phyloP scores from a whole-genome alignment of 1,140 invertebrate genomes.

The Drosophila punjabiensis region DNA sequence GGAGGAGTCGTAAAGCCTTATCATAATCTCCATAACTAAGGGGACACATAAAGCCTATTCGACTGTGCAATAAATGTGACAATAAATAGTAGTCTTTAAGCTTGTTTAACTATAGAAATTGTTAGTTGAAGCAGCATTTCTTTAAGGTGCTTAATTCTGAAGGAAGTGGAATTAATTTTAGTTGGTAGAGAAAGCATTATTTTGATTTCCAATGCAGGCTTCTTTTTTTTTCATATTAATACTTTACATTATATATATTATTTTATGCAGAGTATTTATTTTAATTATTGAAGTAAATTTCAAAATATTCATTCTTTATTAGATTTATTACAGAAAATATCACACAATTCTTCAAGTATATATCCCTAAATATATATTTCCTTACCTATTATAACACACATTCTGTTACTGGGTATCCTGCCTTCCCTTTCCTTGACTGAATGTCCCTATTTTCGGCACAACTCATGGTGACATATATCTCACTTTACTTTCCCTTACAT shows the following conservation, averaged over 20 bases:
- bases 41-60: conserved; percentile 29
- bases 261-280: no score
- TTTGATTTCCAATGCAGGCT: no score
- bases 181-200: neutral
- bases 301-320: neutral
- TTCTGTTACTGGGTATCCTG: conserved; percentile 12
- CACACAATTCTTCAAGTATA: neutral
- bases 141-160: neutral
- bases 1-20: conserved; percentile 63
- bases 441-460: conserved; percentile 5
- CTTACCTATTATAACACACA: neutral
- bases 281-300: neutral
- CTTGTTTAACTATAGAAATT: neutral
- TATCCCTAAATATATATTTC: neutral
- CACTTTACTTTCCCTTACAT: conserved; percentile 26
- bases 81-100: neutral
- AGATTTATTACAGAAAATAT: neutral
- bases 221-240: neutral
- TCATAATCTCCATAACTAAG: conserved; percentile 44
- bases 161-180: neutral
- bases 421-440: conserved; percentile 10
- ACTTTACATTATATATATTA: no score
- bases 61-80: conserved; percentile 1
- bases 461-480: conserved; percentile 55
- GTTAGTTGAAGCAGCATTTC: neutral